These are phyloP conservation scores for Oriolus oriolus DNA, from an alignment of 2,113 vertebrate genomes.

Conservation along the genomic window DNA sequence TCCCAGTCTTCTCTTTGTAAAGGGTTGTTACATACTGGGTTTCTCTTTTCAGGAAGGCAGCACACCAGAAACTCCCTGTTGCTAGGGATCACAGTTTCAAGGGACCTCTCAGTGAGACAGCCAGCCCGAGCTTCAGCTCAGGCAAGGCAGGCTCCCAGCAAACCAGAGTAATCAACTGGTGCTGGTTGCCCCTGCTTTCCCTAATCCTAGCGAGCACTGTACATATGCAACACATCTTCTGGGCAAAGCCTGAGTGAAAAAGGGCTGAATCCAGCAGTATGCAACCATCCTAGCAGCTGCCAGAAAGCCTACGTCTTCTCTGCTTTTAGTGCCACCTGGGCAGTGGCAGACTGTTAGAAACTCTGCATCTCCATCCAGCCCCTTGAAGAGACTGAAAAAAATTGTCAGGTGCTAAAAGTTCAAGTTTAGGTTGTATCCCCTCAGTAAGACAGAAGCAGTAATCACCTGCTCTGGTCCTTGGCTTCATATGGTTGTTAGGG, in stretches of 20 bases:
- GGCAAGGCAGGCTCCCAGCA: neutral
- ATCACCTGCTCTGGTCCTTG: neutral
- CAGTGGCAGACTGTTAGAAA: neutral
- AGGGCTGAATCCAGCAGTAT: neutral
- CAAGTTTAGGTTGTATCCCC: neutral
- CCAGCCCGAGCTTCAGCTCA: neutral
- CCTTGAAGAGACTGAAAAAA: neutral
- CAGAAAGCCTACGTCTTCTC: neutral
- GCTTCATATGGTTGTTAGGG: neutral
- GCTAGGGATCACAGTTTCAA: neutral
- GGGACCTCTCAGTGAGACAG: neutral
- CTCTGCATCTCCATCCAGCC: neutral
- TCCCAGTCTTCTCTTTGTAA: neutral
- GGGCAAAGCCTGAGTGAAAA: neutral
- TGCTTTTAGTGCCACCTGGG: neutral
- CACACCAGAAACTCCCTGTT: neutral
- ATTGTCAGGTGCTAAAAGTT: neutral
- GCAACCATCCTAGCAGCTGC: neutral
- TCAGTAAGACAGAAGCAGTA: neutral
- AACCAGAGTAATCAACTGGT: neutral
- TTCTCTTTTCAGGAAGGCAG: neutral
- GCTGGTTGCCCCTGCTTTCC: neutral
- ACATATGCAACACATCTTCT: neutral
- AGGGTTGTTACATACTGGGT: neutral
- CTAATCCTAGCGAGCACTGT: neutral